Conservation (phyloP, 2,888 invertebrate species). For the Clusia tigrina region DNA sequence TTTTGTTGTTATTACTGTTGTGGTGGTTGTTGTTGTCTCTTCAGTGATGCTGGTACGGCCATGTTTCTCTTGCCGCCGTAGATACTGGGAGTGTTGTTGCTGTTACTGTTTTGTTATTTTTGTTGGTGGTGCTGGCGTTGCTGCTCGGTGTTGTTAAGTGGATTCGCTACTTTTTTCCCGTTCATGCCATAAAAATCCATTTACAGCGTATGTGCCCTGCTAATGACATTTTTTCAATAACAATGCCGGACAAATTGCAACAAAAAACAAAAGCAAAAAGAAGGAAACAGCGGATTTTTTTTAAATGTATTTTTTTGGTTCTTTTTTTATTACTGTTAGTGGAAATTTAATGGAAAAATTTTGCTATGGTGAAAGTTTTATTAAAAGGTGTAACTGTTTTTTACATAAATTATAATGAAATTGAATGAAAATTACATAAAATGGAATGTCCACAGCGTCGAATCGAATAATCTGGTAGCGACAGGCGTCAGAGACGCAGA, state of each 20-base stretch:
- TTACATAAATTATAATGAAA: too few relatives aligned
- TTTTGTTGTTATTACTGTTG: constrained; percentile 21
- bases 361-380: too few relatives aligned
- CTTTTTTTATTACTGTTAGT: too few relatives aligned
- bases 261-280: not conserved
- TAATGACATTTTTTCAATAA: constrained; percentile 55
- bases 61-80: not conserved
- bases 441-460: too few relatives aligned
- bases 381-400: too few relatives aligned
- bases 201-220: constrained; percentile 48
- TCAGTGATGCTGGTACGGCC: not conserved
- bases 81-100: not conserved
- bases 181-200: constrained; percentile 47
- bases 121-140: not conserved
- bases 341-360: too few relatives aligned
- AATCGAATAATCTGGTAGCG: too few relatives aligned
- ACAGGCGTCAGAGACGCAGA: too few relatives aligned
- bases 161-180: constrained; percentile 10
- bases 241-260: not conserved
- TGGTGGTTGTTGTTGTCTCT: not conserved
- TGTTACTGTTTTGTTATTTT: not conserved
- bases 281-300: too few relatives aligned
- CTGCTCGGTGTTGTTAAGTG: not conserved
- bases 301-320: too few relatives aligned
- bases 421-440: too few relatives aligned